phyloP scores from a whole-genome alignment of 2,888 invertebrate species.

The Polydrusus cervinus region DNA sequence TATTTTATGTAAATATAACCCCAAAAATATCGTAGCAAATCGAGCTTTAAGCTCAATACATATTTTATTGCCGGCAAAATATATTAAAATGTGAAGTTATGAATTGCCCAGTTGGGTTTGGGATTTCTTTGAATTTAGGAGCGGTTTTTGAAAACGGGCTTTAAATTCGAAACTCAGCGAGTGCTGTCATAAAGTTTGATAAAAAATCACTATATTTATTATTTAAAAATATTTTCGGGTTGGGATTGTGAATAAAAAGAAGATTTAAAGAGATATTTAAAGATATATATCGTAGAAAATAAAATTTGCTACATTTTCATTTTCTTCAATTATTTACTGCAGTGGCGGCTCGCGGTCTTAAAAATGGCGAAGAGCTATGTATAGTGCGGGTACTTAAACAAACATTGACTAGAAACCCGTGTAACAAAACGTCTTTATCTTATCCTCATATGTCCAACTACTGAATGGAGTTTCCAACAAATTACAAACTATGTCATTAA shows the following conservation, averaged over 20 bases:
- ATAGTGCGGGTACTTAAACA: too few species aligned
- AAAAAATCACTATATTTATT: slow-evolving; percentile 38
- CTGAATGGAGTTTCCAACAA: too few species aligned
- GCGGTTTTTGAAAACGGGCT: slow-evolving; percentile 24
- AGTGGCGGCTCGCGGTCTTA: too few species aligned
- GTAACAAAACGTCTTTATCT: too few species aligned
- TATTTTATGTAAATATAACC: slow-evolving; percentile 4
- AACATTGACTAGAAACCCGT: too few species aligned
- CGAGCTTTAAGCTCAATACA: slow-evolving; percentile 36
- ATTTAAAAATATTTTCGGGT: slow-evolving; percentile 19
- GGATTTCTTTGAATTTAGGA: slow-evolving; percentile 31
- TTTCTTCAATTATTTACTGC: too few species aligned
- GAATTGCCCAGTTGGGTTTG: slow-evolving; percentile 26
- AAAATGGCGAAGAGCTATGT: too few species aligned
- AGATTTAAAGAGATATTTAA: not conserved
- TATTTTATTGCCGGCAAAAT: slow-evolving; percentile 39
- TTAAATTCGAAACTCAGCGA: slow-evolving; percentile 33
- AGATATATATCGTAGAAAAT: too few species aligned
- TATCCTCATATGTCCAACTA: too few species aligned
- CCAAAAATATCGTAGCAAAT: slow-evolving; percentile 22
- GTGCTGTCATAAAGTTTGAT: slow-evolving; percentile 25
- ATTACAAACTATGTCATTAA: too few species aligned
- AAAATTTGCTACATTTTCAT: too few species aligned
- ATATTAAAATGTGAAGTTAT: slow-evolving; percentile 36
- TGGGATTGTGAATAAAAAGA: slow-evolving; percentile 5